These are phyloP conservation scores for Diabrotica undecimpunctata DNA, from an alignment of 1,140 invertebrate genomes.

Conservation along the genomic window DNA sequence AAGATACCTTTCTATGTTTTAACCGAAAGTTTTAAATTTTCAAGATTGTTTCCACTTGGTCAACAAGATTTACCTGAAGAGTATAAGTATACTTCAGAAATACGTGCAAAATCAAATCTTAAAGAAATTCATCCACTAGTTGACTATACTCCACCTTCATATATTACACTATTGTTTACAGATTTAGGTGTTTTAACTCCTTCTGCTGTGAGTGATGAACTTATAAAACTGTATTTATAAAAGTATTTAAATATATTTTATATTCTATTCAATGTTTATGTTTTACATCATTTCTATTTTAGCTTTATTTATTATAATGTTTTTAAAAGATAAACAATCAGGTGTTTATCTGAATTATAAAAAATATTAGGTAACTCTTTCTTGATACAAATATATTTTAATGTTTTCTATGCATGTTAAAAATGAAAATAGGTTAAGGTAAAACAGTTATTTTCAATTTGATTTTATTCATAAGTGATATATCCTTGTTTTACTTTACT, in stretches of 20 bases:
- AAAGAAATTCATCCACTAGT: slow-evolving; percentile 80
- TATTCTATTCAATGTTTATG: too few relatives aligned
- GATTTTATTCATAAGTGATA: too few relatives aligned
- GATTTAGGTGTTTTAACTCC: slow-evolving; percentile 94
- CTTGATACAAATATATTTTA: too few relatives aligned
- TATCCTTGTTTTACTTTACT: too few relatives aligned
- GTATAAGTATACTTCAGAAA: slow-evolving; percentile 74
- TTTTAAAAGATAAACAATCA: too few relatives aligned
- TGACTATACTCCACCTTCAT: slow-evolving; percentile 93
- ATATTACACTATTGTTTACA: slow-evolving; percentile 90
- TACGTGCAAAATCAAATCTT: slow-evolving; percentile 58
- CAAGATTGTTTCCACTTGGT: slow-evolving; percentile 88
- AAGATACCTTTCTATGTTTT: slow-evolving; percentile 96
- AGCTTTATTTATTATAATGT: too few relatives aligned
- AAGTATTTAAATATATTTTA: neutral
- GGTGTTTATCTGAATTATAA: too few relatives aligned
- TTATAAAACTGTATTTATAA: slow-evolving; percentile 94
- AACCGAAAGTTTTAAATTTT: slow-evolving; percentile 97
- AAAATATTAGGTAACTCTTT: too few relatives aligned
- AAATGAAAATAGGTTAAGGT: too few relatives aligned
- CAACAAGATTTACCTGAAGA: slow-evolving; percentile 87
- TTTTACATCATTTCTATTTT: too few relatives aligned
- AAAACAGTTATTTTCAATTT: too few relatives aligned
- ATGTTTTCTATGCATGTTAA: too few relatives aligned
- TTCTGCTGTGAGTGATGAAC: slow-evolving; percentile 93